These are phyloP conservation scores for Deroptyus accipitrinus DNA, from an alignment of 2,113 vertebrate species.

Conservation along the genomic window DNA sequence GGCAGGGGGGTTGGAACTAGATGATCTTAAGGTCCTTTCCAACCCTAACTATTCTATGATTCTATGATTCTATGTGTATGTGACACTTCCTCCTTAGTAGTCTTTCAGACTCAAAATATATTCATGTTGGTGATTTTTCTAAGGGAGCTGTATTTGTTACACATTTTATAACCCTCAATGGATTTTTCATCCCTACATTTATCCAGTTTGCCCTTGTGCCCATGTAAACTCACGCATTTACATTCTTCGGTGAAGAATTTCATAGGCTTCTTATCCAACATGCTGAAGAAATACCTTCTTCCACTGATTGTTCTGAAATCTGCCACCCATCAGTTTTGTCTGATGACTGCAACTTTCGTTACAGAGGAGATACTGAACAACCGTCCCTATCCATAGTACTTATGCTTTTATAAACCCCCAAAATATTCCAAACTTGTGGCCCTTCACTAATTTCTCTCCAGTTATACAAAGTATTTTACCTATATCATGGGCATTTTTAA, in stretches of 20 bases:
- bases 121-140: background rate
- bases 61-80: no score
- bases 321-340: background rate
- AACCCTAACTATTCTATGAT: no score
- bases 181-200: background rate
- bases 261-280: accelerated
- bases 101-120: background rate
- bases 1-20: no score
- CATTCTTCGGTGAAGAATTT: background rate
- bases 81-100: background rate
- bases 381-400: background rate
- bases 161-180: background rate
- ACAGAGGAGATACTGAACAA: background rate
- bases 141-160: background rate
- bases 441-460: background rate
- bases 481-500: background rate
- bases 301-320: background rate
- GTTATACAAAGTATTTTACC: background rate
- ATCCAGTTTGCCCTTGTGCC: background rate
- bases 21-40: no score
- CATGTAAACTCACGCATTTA: background rate
- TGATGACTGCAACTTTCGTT: background rate
- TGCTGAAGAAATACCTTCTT: background rate
- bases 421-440: background rate
- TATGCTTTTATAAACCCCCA: background rate